phyloP scores from a whole-genome alignment of 2,113 vertebrate genomes.

The Pantherophis guttatus region DNA sequence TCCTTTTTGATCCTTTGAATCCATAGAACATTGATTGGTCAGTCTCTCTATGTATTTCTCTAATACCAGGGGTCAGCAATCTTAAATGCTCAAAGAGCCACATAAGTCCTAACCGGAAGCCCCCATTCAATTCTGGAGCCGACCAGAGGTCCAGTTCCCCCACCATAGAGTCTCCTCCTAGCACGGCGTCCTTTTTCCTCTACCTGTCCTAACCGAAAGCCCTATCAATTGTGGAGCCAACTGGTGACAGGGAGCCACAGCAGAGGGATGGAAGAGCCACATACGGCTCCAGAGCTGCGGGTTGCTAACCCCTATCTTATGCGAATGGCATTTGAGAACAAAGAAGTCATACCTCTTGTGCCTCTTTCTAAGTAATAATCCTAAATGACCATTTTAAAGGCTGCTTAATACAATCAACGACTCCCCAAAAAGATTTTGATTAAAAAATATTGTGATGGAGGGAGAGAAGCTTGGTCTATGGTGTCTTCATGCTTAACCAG shows the following conservation, averaged over 20 bases:
- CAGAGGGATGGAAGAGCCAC: too few relatives aligned
- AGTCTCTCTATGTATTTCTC: background rate
- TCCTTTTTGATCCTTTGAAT: background rate
- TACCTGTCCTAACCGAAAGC: too few relatives aligned
- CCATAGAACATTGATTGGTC: background rate
- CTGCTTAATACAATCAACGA: background rate
- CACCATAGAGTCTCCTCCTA: too few relatives aligned
- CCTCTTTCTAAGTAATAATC: background rate
- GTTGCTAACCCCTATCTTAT: background rate
- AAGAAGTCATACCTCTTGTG: background rate
- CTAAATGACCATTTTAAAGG: background rate
- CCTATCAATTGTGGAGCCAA: too few relatives aligned
- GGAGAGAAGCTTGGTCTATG: background rate
- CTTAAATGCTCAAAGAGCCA: too few relatives aligned
- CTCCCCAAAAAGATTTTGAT: background rate
- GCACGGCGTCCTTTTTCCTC: too few relatives aligned
- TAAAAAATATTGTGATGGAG: background rate
- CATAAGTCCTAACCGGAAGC: too few relatives aligned
- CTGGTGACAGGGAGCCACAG: too few relatives aligned
- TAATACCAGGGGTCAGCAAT: background rate
- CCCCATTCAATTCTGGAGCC: too few relatives aligned
- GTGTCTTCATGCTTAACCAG: background rate
- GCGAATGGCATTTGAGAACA: background rate
- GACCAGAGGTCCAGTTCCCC: too few relatives aligned
- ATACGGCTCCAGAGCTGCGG: too few relatives aligned